Conservation (phyloP, 1,140 invertebrate species). For the Tribolium castaneum region DNA sequence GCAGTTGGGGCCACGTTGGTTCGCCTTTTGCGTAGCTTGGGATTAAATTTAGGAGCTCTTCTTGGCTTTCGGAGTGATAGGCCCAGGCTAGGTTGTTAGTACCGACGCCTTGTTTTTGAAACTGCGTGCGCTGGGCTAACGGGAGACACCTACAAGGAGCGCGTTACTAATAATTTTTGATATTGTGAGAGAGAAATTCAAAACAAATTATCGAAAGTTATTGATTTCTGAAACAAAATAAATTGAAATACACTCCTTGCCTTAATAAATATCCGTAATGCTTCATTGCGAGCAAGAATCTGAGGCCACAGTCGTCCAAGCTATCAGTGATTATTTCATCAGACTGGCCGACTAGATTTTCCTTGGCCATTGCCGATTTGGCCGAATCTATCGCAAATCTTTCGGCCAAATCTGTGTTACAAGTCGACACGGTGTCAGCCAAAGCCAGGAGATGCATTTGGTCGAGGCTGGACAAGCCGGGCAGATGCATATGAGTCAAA, state of each 20-base stretch:
- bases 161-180: too few species aligned
- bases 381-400: conserved; percentile 83
- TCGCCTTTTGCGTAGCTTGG: conserved; percentile 87
- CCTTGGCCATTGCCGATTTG: conserved; percentile 77
- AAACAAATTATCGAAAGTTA: too few species aligned
- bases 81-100: conserved; percentile 98
- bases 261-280: conserved; percentile 95
- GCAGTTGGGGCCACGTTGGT: conserved; percentile 90
- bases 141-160: conserved; percentile 80
- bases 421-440: conserved; percentile 96
- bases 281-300: conserved; percentile 97
- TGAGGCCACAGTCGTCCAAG: conserved; percentile 96
- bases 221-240: too few species aligned
- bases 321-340: conserved; percentile 80
- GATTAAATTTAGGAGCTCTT: conserved; percentile 91
- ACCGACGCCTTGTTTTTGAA: conserved; percentile 91
- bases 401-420: conserved; percentile 88
- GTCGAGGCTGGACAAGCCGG: conserved; percentile 95
- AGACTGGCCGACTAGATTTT: conserved; percentile 73
- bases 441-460: conserved; percentile 99
- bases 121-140: conserved; percentile 83
- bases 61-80: conserved; percentile 98
- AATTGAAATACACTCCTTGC: conserved; percentile 27
- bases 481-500: conserved; percentile 95
- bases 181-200: too few species aligned